These are phyloP conservation scores for Pogoniulus pusillus DNA, from an alignment of 2,797 vertebrate species.

Conservation along the genomic window DNA sequence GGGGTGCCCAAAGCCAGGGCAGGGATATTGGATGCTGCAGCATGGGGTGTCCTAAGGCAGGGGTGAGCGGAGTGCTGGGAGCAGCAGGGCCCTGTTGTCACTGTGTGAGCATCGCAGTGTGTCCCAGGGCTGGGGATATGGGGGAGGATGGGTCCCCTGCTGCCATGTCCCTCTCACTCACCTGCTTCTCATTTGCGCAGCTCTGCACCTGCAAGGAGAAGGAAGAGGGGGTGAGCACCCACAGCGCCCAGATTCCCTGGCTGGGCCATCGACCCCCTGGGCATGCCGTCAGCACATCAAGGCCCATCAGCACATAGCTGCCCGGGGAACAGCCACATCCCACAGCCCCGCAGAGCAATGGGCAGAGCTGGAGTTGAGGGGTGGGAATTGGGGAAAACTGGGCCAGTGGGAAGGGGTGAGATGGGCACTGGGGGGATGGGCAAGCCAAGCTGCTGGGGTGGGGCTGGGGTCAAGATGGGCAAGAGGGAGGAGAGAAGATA, in stretches of 20 bases:
- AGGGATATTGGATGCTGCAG: not conserved
- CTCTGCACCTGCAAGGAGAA: constrained; percentile 49
- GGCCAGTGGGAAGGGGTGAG: not conserved
- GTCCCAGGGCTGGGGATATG: not conserved
- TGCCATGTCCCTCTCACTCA: not conserved
- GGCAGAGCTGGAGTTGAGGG: not conserved
- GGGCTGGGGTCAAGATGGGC: not conserved
- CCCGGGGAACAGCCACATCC: not conserved
- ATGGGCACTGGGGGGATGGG: not conserved
- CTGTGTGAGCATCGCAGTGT: rapidly evolving
- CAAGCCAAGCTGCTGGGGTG: not conserved
- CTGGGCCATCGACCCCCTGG: rapidly evolving
- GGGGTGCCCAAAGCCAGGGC: rapidly evolving
- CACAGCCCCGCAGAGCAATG: rapidly evolving
- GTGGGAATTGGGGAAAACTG: not conserved
- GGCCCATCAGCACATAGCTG: not conserved
- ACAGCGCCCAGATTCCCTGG: not conserved
- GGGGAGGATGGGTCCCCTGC: rapidly evolving
- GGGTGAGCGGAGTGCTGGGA: not conserved
- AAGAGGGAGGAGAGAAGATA: not conserved
- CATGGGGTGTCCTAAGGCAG: not conserved
- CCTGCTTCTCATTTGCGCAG: constrained; percentile 58
- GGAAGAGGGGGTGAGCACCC: not conserved
- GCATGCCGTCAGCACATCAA: not conserved
- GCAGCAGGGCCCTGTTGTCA: not conserved